A percentile compares a stretch with the other conserved stretches of the same genome.
Conservation (phyloP, 2,888 invertebrate species). For the Xestia xanthographa region DNA sequence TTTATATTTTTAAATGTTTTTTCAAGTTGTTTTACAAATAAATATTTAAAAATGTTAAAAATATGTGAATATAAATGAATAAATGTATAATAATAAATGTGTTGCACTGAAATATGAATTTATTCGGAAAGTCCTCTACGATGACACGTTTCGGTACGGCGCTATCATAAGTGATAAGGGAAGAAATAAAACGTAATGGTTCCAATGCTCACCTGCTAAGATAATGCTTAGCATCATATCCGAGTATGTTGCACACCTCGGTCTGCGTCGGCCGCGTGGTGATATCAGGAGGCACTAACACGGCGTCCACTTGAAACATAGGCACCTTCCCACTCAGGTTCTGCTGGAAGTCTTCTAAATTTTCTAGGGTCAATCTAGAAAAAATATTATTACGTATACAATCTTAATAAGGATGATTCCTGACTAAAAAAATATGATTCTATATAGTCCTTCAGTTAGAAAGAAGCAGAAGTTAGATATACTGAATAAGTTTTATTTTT, state of each 20-base stretch:
- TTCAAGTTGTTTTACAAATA: no score
- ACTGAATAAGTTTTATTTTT: no score
- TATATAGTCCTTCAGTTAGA: no score
- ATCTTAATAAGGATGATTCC: no score
- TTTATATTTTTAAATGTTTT: no score
- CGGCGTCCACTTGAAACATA: constrained; percentile 95
- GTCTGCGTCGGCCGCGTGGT: constrained; percentile 93
- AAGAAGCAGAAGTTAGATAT: no score
- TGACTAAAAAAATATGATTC: no score
- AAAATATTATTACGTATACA: constrained; percentile 47
- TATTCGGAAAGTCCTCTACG: no score
- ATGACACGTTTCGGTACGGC: neutral
- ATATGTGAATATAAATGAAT: no score
- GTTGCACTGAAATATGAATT: no score
- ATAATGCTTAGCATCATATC: constrained; percentile 94
- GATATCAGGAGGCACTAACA: constrained; percentile 94
- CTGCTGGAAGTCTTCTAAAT: constrained; percentile 93
- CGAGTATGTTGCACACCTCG: constrained; percentile 94
- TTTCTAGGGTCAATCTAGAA: constrained; percentile 91
- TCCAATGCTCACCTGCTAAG: constrained; percentile 91
- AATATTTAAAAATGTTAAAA: no score
- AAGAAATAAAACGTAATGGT: neutral
- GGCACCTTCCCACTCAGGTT: constrained; percentile 90
- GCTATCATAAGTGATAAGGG: neutral
- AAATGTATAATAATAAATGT: no score